These are phyloP conservation scores for Rhagonycha lutea DNA, from an alignment of 2,888 invertebrate species.

Conservation along the genomic window DNA sequence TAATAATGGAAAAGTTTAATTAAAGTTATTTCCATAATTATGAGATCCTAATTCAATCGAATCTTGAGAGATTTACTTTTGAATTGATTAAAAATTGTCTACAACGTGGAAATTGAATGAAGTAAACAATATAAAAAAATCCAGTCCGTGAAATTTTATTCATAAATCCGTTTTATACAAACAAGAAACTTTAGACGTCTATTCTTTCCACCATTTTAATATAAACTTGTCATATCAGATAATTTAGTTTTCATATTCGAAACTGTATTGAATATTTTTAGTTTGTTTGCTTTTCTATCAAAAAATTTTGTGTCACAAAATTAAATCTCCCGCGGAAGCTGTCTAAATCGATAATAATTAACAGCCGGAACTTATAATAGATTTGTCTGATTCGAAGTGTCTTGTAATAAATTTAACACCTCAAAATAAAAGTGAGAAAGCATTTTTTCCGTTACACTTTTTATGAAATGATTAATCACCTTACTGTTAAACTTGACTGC, in stretches of 20 bases:
- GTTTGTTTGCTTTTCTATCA: background rate
- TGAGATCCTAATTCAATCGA: background rate
- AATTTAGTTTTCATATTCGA: background rate
- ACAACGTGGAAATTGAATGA: background rate
- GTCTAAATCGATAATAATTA: background rate
- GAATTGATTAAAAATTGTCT: background rate
- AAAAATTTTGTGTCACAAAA: background rate
- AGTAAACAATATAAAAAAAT: background rate
- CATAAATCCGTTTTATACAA: background rate
- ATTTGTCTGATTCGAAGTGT: background rate
- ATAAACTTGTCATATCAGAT: background rate
- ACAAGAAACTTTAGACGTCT: background rate
- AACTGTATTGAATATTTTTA: background rate
- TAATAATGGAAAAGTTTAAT: background rate
- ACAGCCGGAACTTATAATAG: background rate
- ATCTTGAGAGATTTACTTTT: background rate
- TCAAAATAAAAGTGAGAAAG: conserved; percentile 8
- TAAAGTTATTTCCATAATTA: background rate
- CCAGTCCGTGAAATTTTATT: background rate
- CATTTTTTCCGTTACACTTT: conserved; percentile 13
- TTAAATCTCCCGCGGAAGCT: background rate
- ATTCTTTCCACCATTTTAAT: background rate
- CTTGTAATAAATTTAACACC: conserved; percentile 14
- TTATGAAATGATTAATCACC: conserved; percentile 15
- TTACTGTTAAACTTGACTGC: conserved; percentile 16